Conservation (phyloP, 2,113 vertebrate genomes). For the Leucoraja erinaceus region DNA sequence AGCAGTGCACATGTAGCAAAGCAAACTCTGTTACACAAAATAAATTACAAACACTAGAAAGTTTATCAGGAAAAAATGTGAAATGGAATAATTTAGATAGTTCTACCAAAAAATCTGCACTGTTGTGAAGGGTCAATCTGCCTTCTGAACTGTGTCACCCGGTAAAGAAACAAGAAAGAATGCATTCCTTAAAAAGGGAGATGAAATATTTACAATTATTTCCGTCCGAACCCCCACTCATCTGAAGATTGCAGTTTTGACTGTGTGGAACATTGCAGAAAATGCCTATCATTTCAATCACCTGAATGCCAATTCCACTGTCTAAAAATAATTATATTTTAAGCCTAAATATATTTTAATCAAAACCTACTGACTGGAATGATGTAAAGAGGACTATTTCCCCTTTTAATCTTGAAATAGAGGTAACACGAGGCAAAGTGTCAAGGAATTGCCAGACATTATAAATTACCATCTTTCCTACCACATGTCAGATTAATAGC, state of each 20-base stretch:
- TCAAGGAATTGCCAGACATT: too few species aligned
- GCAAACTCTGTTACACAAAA: neutral
- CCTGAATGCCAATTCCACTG: neutral
- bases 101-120: neutral
- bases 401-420: neutral
- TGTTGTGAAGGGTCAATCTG: neutral
- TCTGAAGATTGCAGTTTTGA: neutral
- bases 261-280: neutral
- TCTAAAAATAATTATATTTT: neutral
- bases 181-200: neutral
- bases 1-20: neutral
- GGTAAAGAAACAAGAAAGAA: neutral
- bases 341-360: neutral
- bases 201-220: neutral
- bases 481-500: neutral
- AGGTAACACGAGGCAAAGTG: neutral
- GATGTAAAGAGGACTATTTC: neutral
- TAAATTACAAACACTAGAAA: neutral
- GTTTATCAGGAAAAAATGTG: neutral
- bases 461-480: neutral
- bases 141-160: too few species aligned
- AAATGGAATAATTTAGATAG: neutral
- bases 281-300: neutral
- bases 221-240: neutral
- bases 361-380: neutral